Evolutionary conservation across 2,797 vertebrate species (phyloP).

Genomic region (Eulemur mongoz): DNA sequence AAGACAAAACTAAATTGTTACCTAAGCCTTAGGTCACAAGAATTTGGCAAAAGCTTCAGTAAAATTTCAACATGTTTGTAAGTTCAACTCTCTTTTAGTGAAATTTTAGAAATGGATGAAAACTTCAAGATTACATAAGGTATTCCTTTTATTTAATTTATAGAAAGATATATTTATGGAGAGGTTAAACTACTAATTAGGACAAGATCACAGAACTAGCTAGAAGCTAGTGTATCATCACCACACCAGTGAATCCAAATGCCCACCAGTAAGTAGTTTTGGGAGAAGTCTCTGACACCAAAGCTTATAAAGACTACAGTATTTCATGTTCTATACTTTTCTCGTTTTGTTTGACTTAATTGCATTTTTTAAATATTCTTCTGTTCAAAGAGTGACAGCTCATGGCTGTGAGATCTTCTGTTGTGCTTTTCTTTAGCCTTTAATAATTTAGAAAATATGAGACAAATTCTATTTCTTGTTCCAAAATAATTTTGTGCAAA

Average conservation of each 20-base stretch:
- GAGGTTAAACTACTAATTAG: neutral
- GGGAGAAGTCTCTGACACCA: neutral
- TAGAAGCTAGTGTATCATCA: neutral
- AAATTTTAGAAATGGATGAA: constrained; percentile 3
- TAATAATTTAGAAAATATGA: neutral
- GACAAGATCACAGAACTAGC: neutral
- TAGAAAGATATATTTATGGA: neutral
- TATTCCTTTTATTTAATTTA: neutral
- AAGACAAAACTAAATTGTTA: neutral
- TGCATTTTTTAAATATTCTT: neutral
- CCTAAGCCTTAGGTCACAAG: neutral
- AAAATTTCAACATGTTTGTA: neutral
- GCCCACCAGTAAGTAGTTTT: neutral
- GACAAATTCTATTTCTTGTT: neutral
- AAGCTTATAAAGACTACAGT: neutral
- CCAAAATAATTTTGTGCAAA: neutral
- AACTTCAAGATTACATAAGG: neutral
- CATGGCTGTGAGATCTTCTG: neutral
- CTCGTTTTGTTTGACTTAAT: neutral
- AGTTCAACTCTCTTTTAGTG: neutral
- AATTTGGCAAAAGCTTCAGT: neutral
- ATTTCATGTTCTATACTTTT: neutral
- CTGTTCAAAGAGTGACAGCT: neutral
- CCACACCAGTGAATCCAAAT: neutral
- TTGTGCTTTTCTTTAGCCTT: neutral